Conservation (phyloP, 2,113 vertebrate genomes). For the Saimiri boliviensis region DNA sequence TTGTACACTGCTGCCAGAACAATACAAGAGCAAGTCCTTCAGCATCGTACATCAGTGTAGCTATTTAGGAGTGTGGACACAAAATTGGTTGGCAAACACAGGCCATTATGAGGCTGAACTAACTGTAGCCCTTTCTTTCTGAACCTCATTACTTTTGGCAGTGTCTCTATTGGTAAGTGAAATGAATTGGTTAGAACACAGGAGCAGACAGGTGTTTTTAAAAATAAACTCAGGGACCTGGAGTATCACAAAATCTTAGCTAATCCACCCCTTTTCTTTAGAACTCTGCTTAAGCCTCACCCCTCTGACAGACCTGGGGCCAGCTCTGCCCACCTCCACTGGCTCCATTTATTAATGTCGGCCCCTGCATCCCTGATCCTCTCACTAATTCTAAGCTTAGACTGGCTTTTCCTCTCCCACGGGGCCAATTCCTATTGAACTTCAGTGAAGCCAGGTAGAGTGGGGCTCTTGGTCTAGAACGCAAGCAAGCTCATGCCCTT, state of each 20-base stretch:
- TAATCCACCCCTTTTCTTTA: neutral
- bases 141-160: neutral
- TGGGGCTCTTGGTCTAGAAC: too few relatives aligned
- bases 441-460: neutral
- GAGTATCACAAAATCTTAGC: neutral
- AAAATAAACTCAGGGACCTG: neutral
- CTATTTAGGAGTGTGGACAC: neutral
- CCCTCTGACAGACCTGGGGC: neutral
- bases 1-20: neutral
- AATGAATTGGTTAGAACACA: neutral
- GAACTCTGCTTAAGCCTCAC: neutral
- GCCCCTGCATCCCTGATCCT: neutral
- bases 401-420: neutral
- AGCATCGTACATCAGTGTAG: neutral
- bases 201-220: neutral
- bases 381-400: neutral
- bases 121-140: conserved; percentile 11
- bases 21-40: neutral
- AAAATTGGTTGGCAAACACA: neutral
- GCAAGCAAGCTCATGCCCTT: neutral
- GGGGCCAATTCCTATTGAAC: neutral
- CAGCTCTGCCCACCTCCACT: neutral
- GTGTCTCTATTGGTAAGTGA: neutral
- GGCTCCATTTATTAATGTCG: neutral
- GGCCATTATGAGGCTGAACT: neutral